Percentiles rank a stretch among this genome's conserved stretches.
phyloP scores from a whole-genome alignment of 2,113 vertebrate genomes.

The Pseudopipra pipra region DNA sequence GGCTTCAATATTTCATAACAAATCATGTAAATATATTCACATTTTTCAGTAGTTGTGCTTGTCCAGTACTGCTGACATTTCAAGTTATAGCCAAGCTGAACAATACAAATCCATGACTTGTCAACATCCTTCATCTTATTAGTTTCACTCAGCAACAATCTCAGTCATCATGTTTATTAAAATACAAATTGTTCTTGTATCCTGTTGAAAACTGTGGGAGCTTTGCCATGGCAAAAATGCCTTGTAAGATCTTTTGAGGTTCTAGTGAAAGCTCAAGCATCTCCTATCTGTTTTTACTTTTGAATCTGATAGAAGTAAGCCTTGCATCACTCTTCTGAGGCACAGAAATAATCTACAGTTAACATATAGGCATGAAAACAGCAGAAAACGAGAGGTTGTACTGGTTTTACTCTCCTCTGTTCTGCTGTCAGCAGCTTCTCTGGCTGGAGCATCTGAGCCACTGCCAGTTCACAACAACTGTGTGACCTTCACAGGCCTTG shows the following conservation, averaged over 20 bases:
- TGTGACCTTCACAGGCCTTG: neutral
- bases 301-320: neutral
- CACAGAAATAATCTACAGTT: neutral
- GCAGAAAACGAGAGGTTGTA: neutral
- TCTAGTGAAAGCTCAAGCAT: neutral
- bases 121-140: neutral
- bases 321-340: neutral
- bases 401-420: neutral
- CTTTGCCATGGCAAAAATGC: neutral
- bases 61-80: neutral
- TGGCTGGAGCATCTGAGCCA: neutral
- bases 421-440: neutral
- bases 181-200: neutral
- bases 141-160: neutral
- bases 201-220: neutral
- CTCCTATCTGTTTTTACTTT: neutral
- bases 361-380: neutral
- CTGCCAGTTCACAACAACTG: neutral
- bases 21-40: neutral
- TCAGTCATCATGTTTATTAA: neutral
- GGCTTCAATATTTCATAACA: neutral
- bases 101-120: neutral
- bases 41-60: neutral
- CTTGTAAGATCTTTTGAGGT: neutral
- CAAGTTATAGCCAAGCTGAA: neutral